Percentiles rank a stretch among this genome's conserved stretches.
These are phyloP conservation scores for Xylota sylvarum DNA, from an alignment of 2,888 invertebrate genomes.

Conservation along the genomic window DNA sequence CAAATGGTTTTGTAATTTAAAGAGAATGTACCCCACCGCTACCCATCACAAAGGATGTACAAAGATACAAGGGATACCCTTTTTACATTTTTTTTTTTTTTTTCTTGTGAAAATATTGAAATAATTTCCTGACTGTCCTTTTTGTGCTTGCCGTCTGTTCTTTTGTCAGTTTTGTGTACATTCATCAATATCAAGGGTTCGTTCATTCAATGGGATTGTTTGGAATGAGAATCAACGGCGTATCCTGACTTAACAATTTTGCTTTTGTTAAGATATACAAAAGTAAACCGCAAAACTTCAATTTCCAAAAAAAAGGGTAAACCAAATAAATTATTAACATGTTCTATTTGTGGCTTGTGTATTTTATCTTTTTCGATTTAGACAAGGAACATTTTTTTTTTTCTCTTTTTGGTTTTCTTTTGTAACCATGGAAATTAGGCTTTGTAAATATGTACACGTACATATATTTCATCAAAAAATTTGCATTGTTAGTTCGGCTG, in stretches of 20 bases:
- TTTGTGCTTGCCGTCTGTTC: slow-evolving; percentile 11
- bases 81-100: not conserved
- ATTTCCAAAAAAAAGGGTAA: slow-evolving; percentile 6
- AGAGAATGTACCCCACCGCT: not conserved
- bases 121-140: slow-evolving; percentile 48
- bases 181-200: slow-evolving; percentile 18
- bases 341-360: slow-evolving; percentile 7
- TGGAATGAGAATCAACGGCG: slow-evolving; percentile 17
- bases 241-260: slow-evolving; percentile 35
- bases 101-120: slow-evolving; percentile 48
- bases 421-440: slow-evolving; percentile 9
- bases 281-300: slow-evolving; percentile 33
- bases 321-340: slow-evolving; percentile 31
- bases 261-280: slow-evolving; percentile 9
- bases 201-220: not conserved
- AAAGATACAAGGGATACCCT: slow-evolving; percentile 19
- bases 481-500: not conserved
- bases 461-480: not conserved
- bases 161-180: slow-evolving; percentile 32
- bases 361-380: slow-evolving; percentile 28
- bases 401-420: not conserved
- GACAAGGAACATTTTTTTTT: slow-evolving; percentile 1
- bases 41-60: not conserved
- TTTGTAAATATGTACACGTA: not conserved
- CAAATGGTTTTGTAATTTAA: not conserved